Evolutionary conservation across 2,797 vertebrate species (phyloP), one percentile per base, ranked within the genome.

Genomic region (Ispidina lecontei): DNA sequence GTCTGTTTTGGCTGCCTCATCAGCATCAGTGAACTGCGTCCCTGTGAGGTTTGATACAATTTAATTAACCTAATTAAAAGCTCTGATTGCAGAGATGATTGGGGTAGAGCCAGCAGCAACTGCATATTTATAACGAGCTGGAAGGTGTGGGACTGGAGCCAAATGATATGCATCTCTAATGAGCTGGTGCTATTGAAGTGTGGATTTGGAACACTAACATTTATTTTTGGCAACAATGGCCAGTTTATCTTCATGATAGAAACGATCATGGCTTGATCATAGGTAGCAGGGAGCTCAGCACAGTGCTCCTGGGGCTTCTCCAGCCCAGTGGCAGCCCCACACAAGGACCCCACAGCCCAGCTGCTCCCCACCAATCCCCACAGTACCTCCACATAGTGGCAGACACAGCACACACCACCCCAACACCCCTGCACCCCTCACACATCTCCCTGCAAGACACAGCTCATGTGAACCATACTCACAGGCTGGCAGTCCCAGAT

Each of bases 11-110:
- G 98, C 98, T 98, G 98, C 98, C 98, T 99, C 99, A 99, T 99
- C 99, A 99, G 98, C 98, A 98, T 98, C 98, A 98, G 97, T 98
- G 98, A 98, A 98, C 98, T 98, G 98, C 98, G 98, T 99, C 98
- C 99, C 99, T 99, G 99, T 97, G 98, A 99, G 99, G 98, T 98
- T 98, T 99, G 98, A 99, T 99, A 99, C 99, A 99, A 99, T 99
- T 99, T 99, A 99, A 99, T 99, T 99, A 99, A 99, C 98, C 99
- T 99, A 99, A 99, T 99, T 99, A 99, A 99, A 98, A 98, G 98
- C 98, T 99, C 99, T 99, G 99, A 99, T 99, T 99, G 99, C 99
- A 98, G 98, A 98, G 99, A 98, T 99, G 99, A 99, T 99, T 99
- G 97, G 98, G 98, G 98, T 97, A 98, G 97, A 95, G 98, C 99